Conservation (phyloP, 2,113 vertebrate genomes). For the Hemiprocne comata region DNA sequence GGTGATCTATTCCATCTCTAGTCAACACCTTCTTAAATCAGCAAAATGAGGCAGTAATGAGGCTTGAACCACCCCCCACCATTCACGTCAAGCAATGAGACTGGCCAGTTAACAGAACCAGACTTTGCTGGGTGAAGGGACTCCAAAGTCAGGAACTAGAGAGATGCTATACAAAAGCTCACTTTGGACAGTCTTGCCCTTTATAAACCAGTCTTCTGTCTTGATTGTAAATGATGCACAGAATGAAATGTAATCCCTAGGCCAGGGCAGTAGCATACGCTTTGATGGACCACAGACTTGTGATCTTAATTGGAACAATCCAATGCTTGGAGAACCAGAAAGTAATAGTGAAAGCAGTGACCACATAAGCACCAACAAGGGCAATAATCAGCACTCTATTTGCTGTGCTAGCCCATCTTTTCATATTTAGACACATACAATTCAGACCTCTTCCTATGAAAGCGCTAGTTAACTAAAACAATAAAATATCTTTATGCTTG, state of each 20-base stretch:
- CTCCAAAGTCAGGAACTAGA: background rate
- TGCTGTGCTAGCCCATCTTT: background rate
- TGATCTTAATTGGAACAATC: background rate
- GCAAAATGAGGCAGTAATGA: background rate
- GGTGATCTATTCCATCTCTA: background rate
- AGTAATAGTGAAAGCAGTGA: background rate
- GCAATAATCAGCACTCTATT: background rate
- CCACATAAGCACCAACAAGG: background rate
- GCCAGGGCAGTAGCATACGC: background rate
- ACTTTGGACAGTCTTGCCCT: background rate
- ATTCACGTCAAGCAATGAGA: background rate
- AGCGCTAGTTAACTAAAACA: background rate
- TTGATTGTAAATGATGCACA: background rate
- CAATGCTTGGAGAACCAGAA: background rate
- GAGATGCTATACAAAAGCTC: background rate
- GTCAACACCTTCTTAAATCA: background rate
- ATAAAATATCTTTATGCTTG: background rate
- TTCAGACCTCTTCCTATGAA: background rate
- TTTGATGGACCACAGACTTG: background rate
- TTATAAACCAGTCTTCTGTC: background rate
- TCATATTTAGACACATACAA: background rate
- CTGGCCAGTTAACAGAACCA: background rate
- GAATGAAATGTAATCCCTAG: background rate
- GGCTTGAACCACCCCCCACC: background rate
- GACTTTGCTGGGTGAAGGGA: background rate